These are phyloP conservation scores for Drosophila ezoana DNA, from an alignment of 2,888 invertebrate species.

Conservation along the genomic window DNA sequence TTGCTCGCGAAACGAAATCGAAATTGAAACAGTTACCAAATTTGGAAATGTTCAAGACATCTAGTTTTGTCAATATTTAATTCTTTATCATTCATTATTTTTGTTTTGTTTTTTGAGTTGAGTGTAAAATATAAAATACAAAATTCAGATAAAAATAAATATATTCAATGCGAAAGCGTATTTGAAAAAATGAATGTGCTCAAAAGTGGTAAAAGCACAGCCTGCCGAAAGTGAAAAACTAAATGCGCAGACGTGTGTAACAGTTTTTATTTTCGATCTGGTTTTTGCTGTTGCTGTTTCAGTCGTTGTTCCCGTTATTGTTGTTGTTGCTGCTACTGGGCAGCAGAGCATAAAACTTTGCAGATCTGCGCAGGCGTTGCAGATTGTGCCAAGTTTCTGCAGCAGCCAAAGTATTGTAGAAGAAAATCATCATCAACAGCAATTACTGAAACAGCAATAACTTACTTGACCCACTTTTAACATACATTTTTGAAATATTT, in stretches of 20 bases:
- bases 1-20: conserved; percentile 16
- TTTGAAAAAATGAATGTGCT: conserved; percentile 38
- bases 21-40: conserved; percentile 9
- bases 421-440: conserved; percentile 11
- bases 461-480: conserved; percentile 50
- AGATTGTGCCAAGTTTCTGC: conserved; percentile 67
- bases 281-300: conserved; percentile 37
- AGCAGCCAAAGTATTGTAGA: conserved; percentile 17
- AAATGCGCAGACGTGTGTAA: conserved; percentile 73
- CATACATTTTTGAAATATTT: conserved; percentile 47
- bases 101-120: conserved; percentile 35
- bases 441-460: conserved; percentile 9
- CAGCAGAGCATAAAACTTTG: conserved; percentile 60
- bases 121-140: conserved; percentile 37
- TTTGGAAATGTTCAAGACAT: conserved; percentile 3
- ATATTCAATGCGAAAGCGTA: conserved; percentile 28
- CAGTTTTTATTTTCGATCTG: conserved; percentile 68
- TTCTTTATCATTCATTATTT: conserved; percentile 13
- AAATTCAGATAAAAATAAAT: conserved; percentile 11
- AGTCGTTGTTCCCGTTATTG: conserved; percentile 17
- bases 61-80: conserved; percentile 1
- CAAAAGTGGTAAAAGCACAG: conserved; percentile 46
- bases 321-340: conserved; percentile 23
- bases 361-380: conserved; percentile 53
- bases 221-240: conserved; percentile 72